Evolutionary conservation across 2,797 vertebrate species (phyloP).

Genomic region (Hydrophis major): DNA sequence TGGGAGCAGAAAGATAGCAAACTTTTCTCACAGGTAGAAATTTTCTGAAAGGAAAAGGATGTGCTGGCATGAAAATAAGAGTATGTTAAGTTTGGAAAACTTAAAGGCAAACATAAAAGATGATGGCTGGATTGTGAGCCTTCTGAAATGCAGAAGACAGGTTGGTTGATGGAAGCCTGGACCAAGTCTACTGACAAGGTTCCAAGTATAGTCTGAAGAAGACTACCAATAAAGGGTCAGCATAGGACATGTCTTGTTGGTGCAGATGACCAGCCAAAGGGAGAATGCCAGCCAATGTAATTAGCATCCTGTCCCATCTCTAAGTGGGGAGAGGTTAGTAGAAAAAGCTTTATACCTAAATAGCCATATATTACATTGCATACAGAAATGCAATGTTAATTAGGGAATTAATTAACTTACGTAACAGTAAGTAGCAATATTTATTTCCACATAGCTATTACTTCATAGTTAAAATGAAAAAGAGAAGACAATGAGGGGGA

Average conservation of each 20-base stretch:
- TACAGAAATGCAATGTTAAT: too few relatives aligned
- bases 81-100: not conserved
- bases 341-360: not conserved
- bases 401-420: not conserved
- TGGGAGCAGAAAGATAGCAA: not conserved
- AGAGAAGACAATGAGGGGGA: not conserved
- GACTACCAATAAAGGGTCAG: not conserved
- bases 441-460: not conserved
- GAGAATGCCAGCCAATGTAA: not conserved
- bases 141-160: not conserved
- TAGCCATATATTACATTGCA: not conserved
- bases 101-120: not conserved
- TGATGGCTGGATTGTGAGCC: not conserved
- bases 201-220: not conserved
- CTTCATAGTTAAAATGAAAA: not conserved
- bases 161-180: not conserved
- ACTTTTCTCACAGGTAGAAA: not conserved
- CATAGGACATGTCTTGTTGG: not conserved
- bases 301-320: not conserved
- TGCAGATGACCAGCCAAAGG: not conserved
- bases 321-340: not conserved
- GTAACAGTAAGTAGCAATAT: not conserved
- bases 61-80: not conserved
- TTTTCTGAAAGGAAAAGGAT: not conserved
- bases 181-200: not conserved